phyloP scores from a whole-genome alignment of 2,113 vertebrate genomes.

The Hippocampus zosterae region DNA sequence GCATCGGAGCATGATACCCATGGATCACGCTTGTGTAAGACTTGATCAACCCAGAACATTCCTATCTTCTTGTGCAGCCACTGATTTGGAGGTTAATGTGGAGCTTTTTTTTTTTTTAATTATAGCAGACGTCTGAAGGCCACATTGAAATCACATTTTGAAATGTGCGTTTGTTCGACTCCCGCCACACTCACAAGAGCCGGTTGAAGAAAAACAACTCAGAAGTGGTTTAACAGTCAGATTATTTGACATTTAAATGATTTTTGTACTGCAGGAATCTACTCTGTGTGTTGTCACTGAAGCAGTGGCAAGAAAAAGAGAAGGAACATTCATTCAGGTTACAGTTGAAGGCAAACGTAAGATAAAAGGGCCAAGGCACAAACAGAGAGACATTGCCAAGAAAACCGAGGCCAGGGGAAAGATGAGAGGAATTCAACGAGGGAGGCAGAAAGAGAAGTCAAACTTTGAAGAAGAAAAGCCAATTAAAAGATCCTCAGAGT shows the following conservation, averaged over 20 bases:
- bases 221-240: too few relatives aligned
- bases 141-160: neutral
- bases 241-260: neutral
- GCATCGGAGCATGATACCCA: too few relatives aligned
- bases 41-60: too few relatives aligned
- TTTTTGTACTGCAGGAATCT: neutral
- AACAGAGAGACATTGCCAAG: too few relatives aligned
- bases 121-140: neutral
- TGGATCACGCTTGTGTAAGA: too few relatives aligned
- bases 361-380: constrained; percentile 49
- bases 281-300: neutral
- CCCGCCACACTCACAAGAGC: neutral
- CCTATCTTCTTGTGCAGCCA: too few relatives aligned
- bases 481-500: neutral
- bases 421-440: constrained; percentile 53
- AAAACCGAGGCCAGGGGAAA: constrained; percentile 21
- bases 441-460: constrained; percentile 34
- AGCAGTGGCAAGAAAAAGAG: neutral
- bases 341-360: constrained; percentile 36
- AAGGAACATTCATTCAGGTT: constrained; percentile 21
- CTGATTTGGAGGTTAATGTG: neutral
- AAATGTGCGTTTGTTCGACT: neutral
- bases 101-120: neutral
- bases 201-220: neutral
- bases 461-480: constrained; percentile 21